Evolutionary conservation across 2,888 invertebrate genomes (phyloP), one percentile per base, ranked within the genome.

Genomic region (Liopterus haemorrhoidalis): DNA sequence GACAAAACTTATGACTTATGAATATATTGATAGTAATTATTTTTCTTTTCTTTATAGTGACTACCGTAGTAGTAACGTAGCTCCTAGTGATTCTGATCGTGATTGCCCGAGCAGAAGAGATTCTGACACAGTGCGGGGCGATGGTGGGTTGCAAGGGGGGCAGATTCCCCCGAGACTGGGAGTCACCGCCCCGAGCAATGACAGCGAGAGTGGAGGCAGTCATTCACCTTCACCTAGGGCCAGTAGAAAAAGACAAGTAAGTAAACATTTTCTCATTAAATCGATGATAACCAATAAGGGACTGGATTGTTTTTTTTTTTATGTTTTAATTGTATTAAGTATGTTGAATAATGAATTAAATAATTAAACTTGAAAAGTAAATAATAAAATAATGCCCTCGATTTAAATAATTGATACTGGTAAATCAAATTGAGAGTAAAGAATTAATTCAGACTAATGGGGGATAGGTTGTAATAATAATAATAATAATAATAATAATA

Each of bases 1-100:
- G 6, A 28, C n/a, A 25, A 11, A 11, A 2, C 25, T 2, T 25
- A 36, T 36, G 9, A 37, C 33, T 42, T 35, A 27, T 2, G 24
- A 37, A 35, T 41, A 44, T 32, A 53, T 36, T 50, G 54, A 56
- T 49, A 50, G 54, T 53, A 58, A 57, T 58, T 59, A 55, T 22
- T 42, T 14, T 25, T 44, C 37, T 39, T 42, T 21, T 64, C 64
- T 62, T 70, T 76, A 68, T 78, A 91, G 91, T 79, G 91, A 91
- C 79, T 88, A 91, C 76, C 85, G 90, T 69, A 89, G 90, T 77
- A 85, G 85, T 71, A 88, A 85, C 66, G 77, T 91, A 59, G 89
- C 85, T 55, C 89, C 89, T 52, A 89, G 89, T 60, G 91, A 91
- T 71, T 91, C 90, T 55, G 91, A 90, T 65, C 82, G 82, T 64